Conservation (phyloP, 53 echinoderm and acorn worm genomes). For the Echinometra lucunter region DNA sequence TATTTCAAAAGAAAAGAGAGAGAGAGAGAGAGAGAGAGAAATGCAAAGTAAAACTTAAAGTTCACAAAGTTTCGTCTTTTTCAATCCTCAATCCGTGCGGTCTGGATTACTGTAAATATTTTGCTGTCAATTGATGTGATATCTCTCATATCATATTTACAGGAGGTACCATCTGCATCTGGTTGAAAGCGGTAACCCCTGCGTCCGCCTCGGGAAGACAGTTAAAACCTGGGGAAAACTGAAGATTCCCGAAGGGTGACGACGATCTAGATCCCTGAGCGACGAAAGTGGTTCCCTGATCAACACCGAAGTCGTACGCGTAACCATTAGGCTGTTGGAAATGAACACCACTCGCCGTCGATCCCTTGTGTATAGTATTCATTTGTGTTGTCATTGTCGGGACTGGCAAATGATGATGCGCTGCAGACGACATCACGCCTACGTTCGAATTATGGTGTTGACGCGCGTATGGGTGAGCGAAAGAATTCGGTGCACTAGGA, state of each 20-base stretch:
- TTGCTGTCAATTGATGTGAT: background rate
- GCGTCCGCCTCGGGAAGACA: background rate
- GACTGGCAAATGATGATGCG: background rate
- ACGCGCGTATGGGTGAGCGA: constrained; percentile 20
- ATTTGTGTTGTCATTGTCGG: background rate
- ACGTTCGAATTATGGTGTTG: background rate
- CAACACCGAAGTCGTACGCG: constrained; percentile 22
- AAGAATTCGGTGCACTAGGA: background rate
- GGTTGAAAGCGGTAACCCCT: background rate
- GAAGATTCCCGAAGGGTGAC: constrained; percentile 28
- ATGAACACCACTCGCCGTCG: background rate
- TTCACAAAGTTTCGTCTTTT: background rate
- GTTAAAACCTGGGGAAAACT: constrained; percentile 20
- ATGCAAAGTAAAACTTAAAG: background rate
- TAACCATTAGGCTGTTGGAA: background rate
- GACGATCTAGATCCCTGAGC: constrained; percentile 18
- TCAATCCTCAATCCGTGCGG: background rate
- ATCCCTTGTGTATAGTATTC: background rate
- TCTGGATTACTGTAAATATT: background rate
- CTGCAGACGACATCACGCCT: background rate
- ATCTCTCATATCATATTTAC: constrained; percentile 11
- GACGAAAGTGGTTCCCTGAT: background rate
- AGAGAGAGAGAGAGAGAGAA: too few relatives aligned
- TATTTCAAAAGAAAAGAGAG: background rate
- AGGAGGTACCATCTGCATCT: constrained; percentile 7